Percentiles rank a stretch among this genome's conserved stretches.
phyloP scores from a whole-genome alignment of 2,888 invertebrate genomes.

The Masnerella sp. region DNA sequence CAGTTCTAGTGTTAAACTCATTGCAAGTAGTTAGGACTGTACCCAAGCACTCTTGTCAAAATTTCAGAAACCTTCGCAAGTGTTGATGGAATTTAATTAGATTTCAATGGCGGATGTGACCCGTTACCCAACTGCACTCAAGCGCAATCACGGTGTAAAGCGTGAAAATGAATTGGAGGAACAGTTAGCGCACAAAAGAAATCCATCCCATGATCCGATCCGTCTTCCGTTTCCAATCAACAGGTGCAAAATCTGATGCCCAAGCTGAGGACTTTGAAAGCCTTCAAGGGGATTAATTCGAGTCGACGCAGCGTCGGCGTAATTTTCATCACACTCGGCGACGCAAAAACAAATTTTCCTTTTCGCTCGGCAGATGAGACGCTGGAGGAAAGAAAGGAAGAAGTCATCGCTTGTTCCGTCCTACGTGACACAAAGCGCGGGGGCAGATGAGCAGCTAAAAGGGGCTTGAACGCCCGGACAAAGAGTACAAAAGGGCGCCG shows the following conservation, averaged over 20 bases:
- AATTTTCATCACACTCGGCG: slow-evolving; percentile 42
- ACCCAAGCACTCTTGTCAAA: too few relatives aligned
- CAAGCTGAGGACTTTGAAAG: slow-evolving; percentile 10
- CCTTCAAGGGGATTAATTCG: slow-evolving; percentile 27
- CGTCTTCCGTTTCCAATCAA: slow-evolving; percentile 21
- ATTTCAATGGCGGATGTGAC: too few relatives aligned
- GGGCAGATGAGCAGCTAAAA: slow-evolving; percentile 60
- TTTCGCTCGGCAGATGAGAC: slow-evolving; percentile 19
- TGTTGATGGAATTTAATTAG: too few relatives aligned
- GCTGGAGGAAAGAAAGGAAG: slow-evolving; percentile 39
- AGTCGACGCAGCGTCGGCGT: slow-evolving; percentile 30
- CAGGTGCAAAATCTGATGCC: slow-evolving; percentile 29
- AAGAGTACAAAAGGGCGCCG: slow-evolving; percentile 57
- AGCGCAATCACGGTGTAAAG: too few relatives aligned
- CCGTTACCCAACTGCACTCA: too few relatives aligned
- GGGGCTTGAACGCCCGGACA: slow-evolving; percentile 52
- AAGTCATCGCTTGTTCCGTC: slow-evolving; percentile 55
- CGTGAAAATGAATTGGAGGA: not conserved
- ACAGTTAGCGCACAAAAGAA: not conserved
- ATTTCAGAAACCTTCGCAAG: too few relatives aligned
- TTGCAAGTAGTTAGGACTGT: too few relatives aligned
- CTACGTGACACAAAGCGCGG: slow-evolving; percentile 56
- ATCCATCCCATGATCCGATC: not conserved
- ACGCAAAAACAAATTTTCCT: slow-evolving; percentile 45
- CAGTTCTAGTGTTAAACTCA: too few relatives aligned